Conservation (phyloP, 2,797 vertebrate genomes). For the Prionace glauca region DNA sequence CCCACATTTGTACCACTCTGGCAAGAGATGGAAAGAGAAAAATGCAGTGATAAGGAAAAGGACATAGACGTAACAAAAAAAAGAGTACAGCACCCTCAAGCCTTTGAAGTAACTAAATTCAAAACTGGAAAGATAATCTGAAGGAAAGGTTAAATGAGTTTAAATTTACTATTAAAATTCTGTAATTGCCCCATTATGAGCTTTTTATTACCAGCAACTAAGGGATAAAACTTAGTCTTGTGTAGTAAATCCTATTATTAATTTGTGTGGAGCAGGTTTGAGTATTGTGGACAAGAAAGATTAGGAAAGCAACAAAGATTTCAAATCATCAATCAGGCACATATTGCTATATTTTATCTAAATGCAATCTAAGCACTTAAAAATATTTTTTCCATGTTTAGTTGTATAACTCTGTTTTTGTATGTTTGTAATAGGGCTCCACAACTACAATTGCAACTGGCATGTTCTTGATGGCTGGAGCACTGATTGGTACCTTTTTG, state of each 20-base stretch:
- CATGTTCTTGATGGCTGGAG: background rate
- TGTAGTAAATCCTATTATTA: background rate
- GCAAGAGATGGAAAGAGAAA: background rate
- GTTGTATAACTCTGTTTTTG: background rate
- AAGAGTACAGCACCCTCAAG: background rate
- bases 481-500: conserved; percentile 16
- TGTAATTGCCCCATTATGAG: background rate
- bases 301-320: background rate
- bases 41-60: background rate
- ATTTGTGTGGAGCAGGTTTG: background rate
- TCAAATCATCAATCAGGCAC: background rate
- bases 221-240: background rate
- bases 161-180: background rate
- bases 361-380: background rate
- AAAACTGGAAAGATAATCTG: background rate
- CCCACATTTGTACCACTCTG: too few species aligned
- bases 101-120: background rate
- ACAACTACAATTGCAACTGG: background rate
- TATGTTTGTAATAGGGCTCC: background rate
- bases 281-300: background rate
- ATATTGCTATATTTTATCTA: too few species aligned
- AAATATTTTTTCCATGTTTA: background rate
- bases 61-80: background rate
- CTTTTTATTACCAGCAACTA: background rate
- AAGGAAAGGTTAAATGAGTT: background rate